A percentile compares a stretch with the other conserved stretches of the same genome.
These are phyloP conservation scores for Callipepla squamata DNA, from an alignment of 2,113 vertebrate species.

Conservation along the genomic window DNA sequence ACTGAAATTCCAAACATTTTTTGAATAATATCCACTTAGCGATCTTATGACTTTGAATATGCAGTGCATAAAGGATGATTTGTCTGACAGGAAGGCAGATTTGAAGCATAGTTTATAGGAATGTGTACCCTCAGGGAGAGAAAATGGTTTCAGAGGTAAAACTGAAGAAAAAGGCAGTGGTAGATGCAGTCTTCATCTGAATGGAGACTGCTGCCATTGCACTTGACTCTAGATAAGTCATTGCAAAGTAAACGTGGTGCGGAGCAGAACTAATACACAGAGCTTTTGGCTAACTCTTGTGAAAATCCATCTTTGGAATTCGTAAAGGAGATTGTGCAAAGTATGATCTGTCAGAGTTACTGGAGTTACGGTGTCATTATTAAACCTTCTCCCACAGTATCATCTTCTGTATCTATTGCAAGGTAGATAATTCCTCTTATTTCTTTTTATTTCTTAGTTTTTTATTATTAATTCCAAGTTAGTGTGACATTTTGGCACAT, in stretches of 20 bases:
- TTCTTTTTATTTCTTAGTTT: not conserved
- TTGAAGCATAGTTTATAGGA: slow-evolving; percentile 3
- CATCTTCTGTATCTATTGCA: rapidly evolving
- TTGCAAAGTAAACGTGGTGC: not conserved
- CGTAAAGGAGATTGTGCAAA: not conserved
- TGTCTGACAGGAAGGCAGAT: slow-evolving; percentile 20
- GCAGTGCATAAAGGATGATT: not conserved
- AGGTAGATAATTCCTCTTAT: not conserved
- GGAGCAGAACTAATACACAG: not conserved
- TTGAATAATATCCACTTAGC: not conserved
- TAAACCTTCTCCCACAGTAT: not conserved
- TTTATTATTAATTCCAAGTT: not conserved
- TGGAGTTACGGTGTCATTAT: not conserved
- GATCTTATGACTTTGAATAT: not conserved
- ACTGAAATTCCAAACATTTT: slow-evolving; percentile 25
- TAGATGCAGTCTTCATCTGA: not conserved
- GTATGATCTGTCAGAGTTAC: not conserved
- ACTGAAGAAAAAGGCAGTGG: not conserved
- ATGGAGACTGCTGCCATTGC: not conserved
- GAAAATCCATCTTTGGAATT: not conserved
- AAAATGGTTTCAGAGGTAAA: not conserved
- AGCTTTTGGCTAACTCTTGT: not conserved
- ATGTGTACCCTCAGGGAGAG: not conserved
- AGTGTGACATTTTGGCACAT: not conserved
- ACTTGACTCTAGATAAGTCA: not conserved